A percentile compares a stretch with the other conserved stretches of the same genome.
Evolutionary conservation across 2,113 vertebrate genomes (phyloP).

Genomic region (Dipodomys ordii): DNA sequence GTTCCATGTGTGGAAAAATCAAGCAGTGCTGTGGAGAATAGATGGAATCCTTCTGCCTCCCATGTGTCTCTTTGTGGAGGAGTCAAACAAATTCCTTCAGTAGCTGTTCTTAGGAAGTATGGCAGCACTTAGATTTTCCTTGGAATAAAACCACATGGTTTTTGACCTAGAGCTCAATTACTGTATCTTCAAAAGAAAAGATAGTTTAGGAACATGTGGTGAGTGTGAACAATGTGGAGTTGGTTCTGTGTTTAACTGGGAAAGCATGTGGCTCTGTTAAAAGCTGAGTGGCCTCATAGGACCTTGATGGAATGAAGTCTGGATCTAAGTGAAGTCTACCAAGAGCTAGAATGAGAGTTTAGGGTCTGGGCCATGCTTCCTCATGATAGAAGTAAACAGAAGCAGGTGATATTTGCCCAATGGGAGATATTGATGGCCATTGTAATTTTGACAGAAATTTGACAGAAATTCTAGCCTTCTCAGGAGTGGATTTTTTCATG

Average conservation of each 20-base stretch:
- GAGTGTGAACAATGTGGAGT: not conserved
- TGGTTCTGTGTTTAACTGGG: constrained; percentile 44
- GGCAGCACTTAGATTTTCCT: not conserved
- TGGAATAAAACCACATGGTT: not conserved
- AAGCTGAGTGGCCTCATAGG: not conserved
- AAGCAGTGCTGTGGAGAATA: not conserved
- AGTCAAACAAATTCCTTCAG: not conserved
- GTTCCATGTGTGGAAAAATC: not conserved
- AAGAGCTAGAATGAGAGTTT: not conserved
- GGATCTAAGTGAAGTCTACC: not conserved
- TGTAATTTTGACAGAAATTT: constrained; percentile 12
- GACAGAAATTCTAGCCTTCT: not conserved
- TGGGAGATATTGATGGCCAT: not conserved
- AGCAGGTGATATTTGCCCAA: not conserved
- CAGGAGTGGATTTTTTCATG: not conserved
- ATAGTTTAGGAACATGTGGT: constrained; percentile 45
- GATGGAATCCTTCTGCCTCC: not conserved
- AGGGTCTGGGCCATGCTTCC: not conserved
- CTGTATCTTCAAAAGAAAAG: constrained; percentile 22
- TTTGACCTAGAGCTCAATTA: constrained; percentile 38
- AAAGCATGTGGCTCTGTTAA: constrained; percentile 6
- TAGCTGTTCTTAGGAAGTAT: not conserved
- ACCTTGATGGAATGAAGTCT: not conserved
- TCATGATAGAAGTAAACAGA: not conserved
- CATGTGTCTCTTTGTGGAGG: not conserved